Percentiles rank a stretch among this genome's conserved stretches.
Evolutionary conservation across 2,888 invertebrate species (phyloP).

Genomic region (Ennomos fuscantarius): DNA sequence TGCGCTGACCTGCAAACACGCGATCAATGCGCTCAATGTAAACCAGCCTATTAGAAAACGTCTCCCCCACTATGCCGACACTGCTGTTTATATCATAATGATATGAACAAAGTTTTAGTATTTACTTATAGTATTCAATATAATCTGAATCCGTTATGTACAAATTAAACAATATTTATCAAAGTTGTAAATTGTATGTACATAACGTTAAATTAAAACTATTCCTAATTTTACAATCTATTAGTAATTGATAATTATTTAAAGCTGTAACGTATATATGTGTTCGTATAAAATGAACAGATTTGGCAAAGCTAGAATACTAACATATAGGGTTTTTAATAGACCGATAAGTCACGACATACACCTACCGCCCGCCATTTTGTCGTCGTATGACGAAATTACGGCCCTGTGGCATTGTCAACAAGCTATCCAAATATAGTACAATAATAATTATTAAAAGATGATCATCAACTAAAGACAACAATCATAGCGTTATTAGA

Average conservation of each 20-base stretch:
- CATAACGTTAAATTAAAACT: too few relatives aligned
- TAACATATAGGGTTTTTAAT: conserved; percentile 48
- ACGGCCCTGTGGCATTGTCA: conserved; percentile 36
- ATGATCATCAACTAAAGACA: neutral
- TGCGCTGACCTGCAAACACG: conserved; percentile 82
- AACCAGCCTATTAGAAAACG: conserved; percentile 64
- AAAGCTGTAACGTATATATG: too few relatives aligned
- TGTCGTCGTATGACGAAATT: conserved; percentile 75
- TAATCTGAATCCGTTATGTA: too few relatives aligned
- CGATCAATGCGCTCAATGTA: conserved; percentile 77
- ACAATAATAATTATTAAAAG: neutral
- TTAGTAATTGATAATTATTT: too few relatives aligned
- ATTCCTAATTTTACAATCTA: too few relatives aligned
- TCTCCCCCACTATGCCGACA: conserved; percentile 54
- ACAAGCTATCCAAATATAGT: conserved; percentile 20
- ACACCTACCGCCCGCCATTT: conserved; percentile 73
- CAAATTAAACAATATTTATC: too few relatives aligned
- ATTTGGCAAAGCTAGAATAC: too few relatives aligned
- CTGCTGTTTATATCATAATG: conserved; percentile 49
- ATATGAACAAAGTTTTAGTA: conserved; percentile 17
- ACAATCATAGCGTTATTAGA: neutral
- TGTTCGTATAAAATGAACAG: too few relatives aligned
- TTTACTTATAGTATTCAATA: too few relatives aligned
- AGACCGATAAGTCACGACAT: conserved; percentile 67
- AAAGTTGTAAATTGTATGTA: too few relatives aligned